Percentiles rank a stretch among this genome's conserved stretches.
These are phyloP conservation scores for Cecropterus lyciades DNA, from an alignment of 1,140 invertebrate species.

Conservation along the genomic window DNA sequence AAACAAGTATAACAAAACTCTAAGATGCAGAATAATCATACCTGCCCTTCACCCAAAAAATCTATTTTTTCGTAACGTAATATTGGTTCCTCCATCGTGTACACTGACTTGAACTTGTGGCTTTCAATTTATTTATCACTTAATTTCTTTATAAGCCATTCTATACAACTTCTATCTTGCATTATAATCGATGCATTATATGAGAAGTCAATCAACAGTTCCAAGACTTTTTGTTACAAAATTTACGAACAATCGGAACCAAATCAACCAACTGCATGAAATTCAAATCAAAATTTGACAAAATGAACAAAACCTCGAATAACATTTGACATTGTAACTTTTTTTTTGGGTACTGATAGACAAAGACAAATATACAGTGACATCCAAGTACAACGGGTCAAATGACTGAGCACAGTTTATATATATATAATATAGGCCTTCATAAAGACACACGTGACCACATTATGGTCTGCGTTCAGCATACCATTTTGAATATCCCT, in stretches of 20 bases:
- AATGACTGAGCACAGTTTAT: no score
- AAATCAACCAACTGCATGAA: slow-evolving; percentile 36
- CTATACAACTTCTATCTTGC: neutral
- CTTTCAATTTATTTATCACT: slow-evolving; percentile 9
- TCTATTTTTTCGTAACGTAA: slow-evolving; percentile 93
- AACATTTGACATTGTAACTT: neutral
- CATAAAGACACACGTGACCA: no score
- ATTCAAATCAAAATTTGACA: slow-evolving; percentile 50
- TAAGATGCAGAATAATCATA: slow-evolving; percentile 60
- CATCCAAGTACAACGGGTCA: no score
- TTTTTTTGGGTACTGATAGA: neutral
- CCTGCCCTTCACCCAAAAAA: slow-evolving; percentile 93
- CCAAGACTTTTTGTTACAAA: neutral
- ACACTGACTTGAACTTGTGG: neutral
- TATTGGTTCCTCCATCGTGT: slow-evolving; percentile 87
- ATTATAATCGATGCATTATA: slow-evolving; percentile 2
- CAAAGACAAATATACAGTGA: no score
- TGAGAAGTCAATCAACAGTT: neutral
- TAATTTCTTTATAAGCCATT: slow-evolving; percentile 4
- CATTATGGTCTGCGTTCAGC: no score
- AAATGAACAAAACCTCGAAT: slow-evolving; percentile 3
- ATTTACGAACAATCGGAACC: neutral
- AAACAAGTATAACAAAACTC: neutral
- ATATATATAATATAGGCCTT: no score
- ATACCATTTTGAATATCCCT: no score